Conservation (phyloP, 2,888 invertebrate genomes). For the Noctua fimbriata region DNA sequence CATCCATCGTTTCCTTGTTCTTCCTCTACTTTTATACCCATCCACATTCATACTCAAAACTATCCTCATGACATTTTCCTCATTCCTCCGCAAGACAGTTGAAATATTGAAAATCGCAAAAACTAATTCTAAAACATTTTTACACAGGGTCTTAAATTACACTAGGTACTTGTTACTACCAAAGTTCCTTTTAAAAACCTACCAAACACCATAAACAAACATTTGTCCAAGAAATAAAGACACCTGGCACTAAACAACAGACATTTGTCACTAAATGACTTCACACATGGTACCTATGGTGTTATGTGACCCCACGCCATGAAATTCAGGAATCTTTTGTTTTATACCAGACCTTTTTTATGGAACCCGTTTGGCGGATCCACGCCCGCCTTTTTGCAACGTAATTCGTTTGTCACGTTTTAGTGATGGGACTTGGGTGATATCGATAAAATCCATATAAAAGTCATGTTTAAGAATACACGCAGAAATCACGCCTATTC, state of each 20-base stretch:
- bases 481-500: background rate
- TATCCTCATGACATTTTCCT: too few relatives aligned
- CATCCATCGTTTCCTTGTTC: too few relatives aligned
- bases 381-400: constrained; percentile 61
- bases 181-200: background rate
- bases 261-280: constrained; percentile 47
- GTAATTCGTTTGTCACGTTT: constrained; percentile 63
- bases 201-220: constrained; percentile 22
- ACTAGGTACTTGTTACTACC: background rate
- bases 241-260: constrained; percentile 52
- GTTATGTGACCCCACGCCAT: constrained; percentile 57
- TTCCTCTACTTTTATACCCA: too few relatives aligned
- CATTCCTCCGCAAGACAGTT: too few relatives aligned
- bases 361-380: constrained; percentile 62
- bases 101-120: background rate
- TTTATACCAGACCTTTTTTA: constrained; percentile 69
- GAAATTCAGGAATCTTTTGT: constrained; percentile 66
- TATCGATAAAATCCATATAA: constrained; percentile 50
- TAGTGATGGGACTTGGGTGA: constrained; percentile 56
- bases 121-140: too few relatives aligned
- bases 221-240: constrained; percentile 31
- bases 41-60: too few relatives aligned
- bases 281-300: constrained; percentile 38
- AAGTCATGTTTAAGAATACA: background rate
- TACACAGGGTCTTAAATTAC: too few relatives aligned